Base-by-base conservation (phyloP, 1,140 invertebrate species). In the Caligus rogercresseyi region DNA sequence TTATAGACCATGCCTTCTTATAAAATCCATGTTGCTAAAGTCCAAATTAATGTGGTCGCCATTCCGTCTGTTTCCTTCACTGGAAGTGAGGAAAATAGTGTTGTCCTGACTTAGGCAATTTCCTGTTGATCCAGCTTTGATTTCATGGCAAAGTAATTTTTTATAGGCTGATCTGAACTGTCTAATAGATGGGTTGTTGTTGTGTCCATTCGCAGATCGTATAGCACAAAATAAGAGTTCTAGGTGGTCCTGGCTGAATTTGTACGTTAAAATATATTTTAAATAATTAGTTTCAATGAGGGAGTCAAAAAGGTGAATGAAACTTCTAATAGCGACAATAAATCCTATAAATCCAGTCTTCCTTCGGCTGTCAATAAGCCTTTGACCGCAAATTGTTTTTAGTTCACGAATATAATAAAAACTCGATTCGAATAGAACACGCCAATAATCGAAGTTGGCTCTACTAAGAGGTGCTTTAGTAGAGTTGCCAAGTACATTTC, bases 221-320 rank as follows among this genome's bases (percentile, higher is more conserved):
- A 75, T 68, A 1, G 19, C 52, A n/a, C 67, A 62, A 62, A 76
- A 76, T 64, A 74, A 71, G 25, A 73, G 54, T 69, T 75, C 71
- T 13, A 74, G 20, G 64, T 74, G 71, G 65, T 75, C 71, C 66
- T 74, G 72, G 16, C 67, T 69, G 3, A 74, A 59, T 67, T 72
- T 74, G 63, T 73, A 71, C 1, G 69, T 70, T 3, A 57, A 20
- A 53, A 43, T 11, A 65, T 26, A 55, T 65, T 66, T 11, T 1
- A 25, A 31, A 66, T 20, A 18, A 1, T 3, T 24, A 43, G 16
- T 21, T 55, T 25, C 51, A 14, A 65, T 52, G 20, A 65, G 53
- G 14, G 18, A 20, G 16, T 63, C n/a, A 25, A 13, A 54, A 14
- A 67, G 23, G 21, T 53, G 18, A 15, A 25, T 0, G 1, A 64